These are phyloP conservation scores for Phengaris arion DNA, from an alignment of 2,888 invertebrate genomes.

Conservation along the genomic window DNA sequence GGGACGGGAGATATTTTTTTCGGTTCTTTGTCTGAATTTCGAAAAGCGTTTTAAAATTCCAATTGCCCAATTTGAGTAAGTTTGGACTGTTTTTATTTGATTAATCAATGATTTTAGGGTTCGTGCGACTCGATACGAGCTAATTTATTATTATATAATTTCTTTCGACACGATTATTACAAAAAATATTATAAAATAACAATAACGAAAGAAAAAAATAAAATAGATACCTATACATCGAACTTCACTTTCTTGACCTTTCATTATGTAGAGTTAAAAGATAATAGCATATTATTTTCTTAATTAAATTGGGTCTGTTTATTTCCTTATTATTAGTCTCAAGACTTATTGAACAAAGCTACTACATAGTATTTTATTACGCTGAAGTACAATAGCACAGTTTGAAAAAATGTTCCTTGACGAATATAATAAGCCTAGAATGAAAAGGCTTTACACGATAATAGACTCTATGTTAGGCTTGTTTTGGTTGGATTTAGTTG, in stretches of 20 bases:
- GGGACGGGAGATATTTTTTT: conserved; percentile 8
- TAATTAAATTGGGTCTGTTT: not conserved
- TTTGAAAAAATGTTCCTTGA: conserved; percentile 11
- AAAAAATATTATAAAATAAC: no score
- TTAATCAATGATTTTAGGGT: not conserved
- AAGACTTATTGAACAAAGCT: conserved; percentile 4
- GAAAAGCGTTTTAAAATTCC: conserved; percentile 10
- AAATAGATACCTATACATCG: no score
- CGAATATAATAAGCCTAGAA: conserved; percentile 8
- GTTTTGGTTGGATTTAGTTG: not conserved
- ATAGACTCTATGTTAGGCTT: not conserved
- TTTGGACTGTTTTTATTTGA: not conserved
- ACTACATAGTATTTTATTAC: conserved; percentile 10
- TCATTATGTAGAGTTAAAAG: not conserved
- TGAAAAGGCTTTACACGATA: not conserved
- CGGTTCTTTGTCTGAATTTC: conserved; percentile 15
- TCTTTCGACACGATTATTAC: no score
- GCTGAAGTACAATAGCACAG: conserved; percentile 3
- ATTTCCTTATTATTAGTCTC: not conserved
- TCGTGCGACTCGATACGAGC: no score
- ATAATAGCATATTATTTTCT: not conserved
- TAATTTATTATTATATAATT: no score
- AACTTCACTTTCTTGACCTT: no score
- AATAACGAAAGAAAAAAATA: no score
- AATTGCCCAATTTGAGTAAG: not conserved